Conservation (phyloP, 2,113 vertebrate species). For the Apteryx mantelli region DNA sequence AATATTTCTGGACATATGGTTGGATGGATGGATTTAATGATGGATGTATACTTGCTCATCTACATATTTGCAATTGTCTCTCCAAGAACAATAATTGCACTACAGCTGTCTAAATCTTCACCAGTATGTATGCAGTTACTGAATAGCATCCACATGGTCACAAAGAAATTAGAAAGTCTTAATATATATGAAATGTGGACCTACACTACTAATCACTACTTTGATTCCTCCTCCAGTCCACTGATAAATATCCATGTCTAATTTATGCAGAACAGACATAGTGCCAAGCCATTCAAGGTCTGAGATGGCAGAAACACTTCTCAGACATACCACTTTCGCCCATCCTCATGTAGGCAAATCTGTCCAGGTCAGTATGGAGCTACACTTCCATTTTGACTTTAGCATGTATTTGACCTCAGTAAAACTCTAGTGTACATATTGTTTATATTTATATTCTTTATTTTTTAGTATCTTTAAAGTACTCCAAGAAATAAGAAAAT, state of each 20-base stretch:
- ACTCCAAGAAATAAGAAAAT: background rate
- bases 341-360: background rate
- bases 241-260: background rate
- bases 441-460: background rate
- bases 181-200: background rate
- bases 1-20: too few species aligned
- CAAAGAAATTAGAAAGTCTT: background rate
- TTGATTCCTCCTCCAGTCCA: background rate
- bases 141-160: background rate
- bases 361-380: background rate
- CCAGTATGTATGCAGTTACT: background rate
- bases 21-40: background rate
- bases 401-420: background rate
- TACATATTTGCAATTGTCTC: background rate
- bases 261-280: background rate
- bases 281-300: background rate
- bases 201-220: background rate
- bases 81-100: background rate
- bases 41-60: background rate
- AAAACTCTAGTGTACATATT: background rate
- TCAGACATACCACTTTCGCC: background rate
- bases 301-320: background rate
- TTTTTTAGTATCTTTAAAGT: background rate
- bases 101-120: background rate
- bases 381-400: background rate